Base-by-base conservation (phyloP, 2,888 invertebrate genomes). In the Oligia fasciuncula region DNA sequence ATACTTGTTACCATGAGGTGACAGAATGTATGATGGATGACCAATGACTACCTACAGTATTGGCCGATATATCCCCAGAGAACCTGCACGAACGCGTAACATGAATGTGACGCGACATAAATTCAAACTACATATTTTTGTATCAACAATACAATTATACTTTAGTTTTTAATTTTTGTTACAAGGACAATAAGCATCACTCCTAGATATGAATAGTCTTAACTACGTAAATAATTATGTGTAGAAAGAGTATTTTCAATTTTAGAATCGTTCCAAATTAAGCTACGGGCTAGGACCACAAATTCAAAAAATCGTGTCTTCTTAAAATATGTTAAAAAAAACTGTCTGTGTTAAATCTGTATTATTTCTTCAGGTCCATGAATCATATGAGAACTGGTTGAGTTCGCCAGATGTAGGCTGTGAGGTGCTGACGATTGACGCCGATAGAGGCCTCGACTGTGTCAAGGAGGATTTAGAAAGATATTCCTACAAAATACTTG, bases 361-460 rank as follows among this genome's bases (percentile, higher is more conserved):
- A 29, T 23, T 78, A 43, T 35, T 51, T 35, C 88, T 88, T 46
- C 87, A 97, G 97, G 94, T 97, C 0, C 97, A 97, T 66, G 94
- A 95, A 29, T 93, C 97, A 0, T 97, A 97, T 77, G 97, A 97
- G 85, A 91, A 88, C 63, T 97, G 97, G 97, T 80, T 97, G 46
- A 94, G 91, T 80, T 92, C 93, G 4, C 91, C 94, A 0, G 89
- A 95, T 23, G 92, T 96, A 2, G 95, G 95, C 73, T 97, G 97
- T 85, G 96, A 97, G 89, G 96, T 97, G 76, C 89, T 97, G 71
- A 96, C 96, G 0, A 95, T 97, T 63, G 96, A 97, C 71, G 97
- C 97, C 9, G 93, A 97, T 80, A 91, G 94, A 79, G 90, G 89
- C 4, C 78, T 97, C 0, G 91, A 93, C 0, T 62, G 60, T 4